These are phyloP conservation scores for Azemiops feae DNA, from an alignment of 2,113 vertebrate genomes.

Conservation along the genomic window DNA sequence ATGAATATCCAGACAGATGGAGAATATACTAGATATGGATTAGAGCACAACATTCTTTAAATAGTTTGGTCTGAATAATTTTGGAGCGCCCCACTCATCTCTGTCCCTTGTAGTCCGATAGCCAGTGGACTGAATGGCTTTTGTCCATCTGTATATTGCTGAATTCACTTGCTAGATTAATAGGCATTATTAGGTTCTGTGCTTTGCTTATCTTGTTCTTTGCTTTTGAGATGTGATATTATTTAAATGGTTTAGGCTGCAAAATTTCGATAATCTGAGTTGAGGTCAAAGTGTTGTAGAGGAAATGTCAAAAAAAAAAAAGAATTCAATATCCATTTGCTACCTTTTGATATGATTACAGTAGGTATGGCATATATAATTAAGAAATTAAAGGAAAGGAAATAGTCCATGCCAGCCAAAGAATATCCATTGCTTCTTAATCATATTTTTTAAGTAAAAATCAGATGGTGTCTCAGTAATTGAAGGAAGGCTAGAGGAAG, in stretches of 20 bases:
- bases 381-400: not conserved
- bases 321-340: not conserved
- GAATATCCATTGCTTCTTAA: not conserved
- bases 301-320: not conserved
- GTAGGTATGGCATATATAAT: not conserved
- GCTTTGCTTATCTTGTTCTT: not conserved
- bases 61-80: not conserved
- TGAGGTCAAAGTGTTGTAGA: not conserved
- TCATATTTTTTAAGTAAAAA: conserved; percentile 18
- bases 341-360: not conserved
- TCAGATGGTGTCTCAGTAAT: conserved; percentile 23
- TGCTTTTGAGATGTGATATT: not conserved
- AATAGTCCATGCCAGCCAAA: not conserved
- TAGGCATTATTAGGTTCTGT: not conserved
- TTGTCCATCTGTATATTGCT: not conserved
- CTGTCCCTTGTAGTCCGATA: not conserved
- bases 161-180: not conserved
- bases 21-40: conserved; percentile 35
- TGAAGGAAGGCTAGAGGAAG: not conserved
- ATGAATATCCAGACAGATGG: not conserved
- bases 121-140: not conserved
- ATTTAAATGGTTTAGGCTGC: not conserved
- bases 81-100: not conserved
- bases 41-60: conserved; percentile 31
- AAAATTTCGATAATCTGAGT: not conserved